Percentiles rank a stretch among this genome's conserved stretches.
These are phyloP conservation scores for Cosmia trapezina DNA, from an alignment of 2,888 invertebrate genomes.

Conservation along the genomic window DNA sequence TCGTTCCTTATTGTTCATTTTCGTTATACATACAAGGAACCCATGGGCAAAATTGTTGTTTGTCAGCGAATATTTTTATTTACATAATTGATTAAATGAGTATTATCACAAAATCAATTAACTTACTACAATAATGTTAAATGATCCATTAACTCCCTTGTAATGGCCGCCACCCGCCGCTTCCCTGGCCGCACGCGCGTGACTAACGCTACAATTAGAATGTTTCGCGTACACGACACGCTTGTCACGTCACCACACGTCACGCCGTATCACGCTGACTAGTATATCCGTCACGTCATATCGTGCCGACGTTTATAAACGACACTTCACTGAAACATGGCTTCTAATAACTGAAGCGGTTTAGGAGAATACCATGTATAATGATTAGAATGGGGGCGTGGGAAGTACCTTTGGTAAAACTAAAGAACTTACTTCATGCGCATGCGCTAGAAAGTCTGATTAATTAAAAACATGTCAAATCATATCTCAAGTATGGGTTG, in stretches of 20 bases:
- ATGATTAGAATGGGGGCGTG: too few relatives aligned
- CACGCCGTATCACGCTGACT: slow-evolving; percentile 15
- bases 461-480: neutral
- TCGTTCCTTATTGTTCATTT: too few relatives aligned
- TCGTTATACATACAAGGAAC: too few relatives aligned
- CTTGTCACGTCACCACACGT: slow-evolving; percentile 20
- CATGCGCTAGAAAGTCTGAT: neutral
- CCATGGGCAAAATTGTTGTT: too few relatives aligned
- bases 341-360: neutral
- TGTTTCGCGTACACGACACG: slow-evolving; percentile 22
- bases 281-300: slow-evolving; percentile 24
- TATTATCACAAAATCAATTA: neutral
- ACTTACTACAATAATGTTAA: neutral
- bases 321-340: slow-evolving; percentile 9
- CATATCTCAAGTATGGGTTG: neutral
- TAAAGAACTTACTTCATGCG: too few relatives aligned
- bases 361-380: neutral
- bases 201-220: slow-evolving; percentile 10
- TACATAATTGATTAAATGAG: neutral
- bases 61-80: neutral
- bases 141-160: neutral
- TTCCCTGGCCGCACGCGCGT: neutral
- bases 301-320: neutral
- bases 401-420: neutral
- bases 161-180: neutral